A percentile compares a stretch with the other conserved stretches of the same genome.
These are phyloP conservation scores for Odontocerum albicorne DNA, from an alignment of 2,888 invertebrate species.

Conservation along the genomic window DNA sequence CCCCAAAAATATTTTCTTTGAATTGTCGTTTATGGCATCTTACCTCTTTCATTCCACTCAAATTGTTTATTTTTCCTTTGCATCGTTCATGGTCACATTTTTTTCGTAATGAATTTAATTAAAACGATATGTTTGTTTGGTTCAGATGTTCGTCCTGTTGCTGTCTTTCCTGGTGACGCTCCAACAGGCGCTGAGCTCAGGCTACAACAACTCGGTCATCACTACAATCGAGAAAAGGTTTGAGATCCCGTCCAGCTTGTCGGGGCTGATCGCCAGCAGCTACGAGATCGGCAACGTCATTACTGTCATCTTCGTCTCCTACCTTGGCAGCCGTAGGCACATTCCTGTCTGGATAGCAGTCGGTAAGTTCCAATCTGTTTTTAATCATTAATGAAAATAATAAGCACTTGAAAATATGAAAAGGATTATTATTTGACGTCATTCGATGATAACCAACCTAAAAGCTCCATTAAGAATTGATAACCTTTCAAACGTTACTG, in stretches of 20 bases:
- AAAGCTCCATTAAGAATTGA: no score
- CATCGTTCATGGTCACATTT: no score
- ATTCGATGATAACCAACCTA: no score
- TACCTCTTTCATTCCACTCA: no score
- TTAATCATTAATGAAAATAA: slow-evolving; percentile 10
- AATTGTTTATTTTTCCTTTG: no score
- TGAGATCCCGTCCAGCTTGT: slow-evolving; percentile 91
- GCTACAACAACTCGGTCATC: slow-evolving; percentile 93
- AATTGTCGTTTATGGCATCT: no score
- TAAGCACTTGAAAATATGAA: slow-evolving; percentile 3
- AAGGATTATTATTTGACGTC: slow-evolving; percentile 2
- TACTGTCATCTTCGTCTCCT: slow-evolving; percentile 94
- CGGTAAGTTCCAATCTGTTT: slow-evolving; percentile 56
- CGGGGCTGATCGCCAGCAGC: slow-evolving; percentile 90
- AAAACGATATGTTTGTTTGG: no score
- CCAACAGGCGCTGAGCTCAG: slow-evolving; percentile 88
- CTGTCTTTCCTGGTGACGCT: slow-evolving; percentile 87
- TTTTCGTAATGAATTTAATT: no score
- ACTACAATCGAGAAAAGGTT: slow-evolving; percentile 95
- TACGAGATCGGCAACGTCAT: slow-evolving; percentile 96
- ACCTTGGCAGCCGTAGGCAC: slow-evolving; percentile 88
- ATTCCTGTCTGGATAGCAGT: slow-evolving; percentile 95
- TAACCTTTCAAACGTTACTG: no score
- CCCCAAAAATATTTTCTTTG: no score
- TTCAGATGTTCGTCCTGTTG: slow-evolving; percentile 84